Conservation (phyloP, 2,888 invertebrate species). For the Tipula vernalis region DNA sequence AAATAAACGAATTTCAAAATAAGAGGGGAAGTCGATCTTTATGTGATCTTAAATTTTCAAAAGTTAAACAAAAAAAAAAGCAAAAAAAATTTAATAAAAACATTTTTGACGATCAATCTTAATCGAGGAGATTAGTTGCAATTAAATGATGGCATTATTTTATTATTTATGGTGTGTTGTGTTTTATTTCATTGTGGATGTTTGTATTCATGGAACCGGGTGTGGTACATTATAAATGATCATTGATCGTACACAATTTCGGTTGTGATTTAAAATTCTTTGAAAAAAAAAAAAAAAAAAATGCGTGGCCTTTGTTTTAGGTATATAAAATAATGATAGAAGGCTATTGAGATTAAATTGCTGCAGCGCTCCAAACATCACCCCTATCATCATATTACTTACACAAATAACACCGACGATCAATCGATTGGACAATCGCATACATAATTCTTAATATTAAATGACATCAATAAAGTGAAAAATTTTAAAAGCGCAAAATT, state of each 20-base stretch:
- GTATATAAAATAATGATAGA: not conserved
- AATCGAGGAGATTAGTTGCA: not conserved
- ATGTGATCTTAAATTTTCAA: not conserved
- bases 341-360: not conserved
- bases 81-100: not conserved
- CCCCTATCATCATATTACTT: not conserved
- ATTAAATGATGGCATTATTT: not conserved
- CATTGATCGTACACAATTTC: not conserved
- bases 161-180: not conserved
- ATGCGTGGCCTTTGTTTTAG: too few species aligned
- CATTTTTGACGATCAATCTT: not conserved
- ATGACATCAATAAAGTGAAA: not conserved
- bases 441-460: not conserved
- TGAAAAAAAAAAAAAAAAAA: too few species aligned
- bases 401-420: too few species aligned
- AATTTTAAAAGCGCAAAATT: not conserved
- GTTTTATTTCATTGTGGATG: not conserved
- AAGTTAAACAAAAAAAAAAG: not conserved
- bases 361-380: not conserved
- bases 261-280: not conserved
- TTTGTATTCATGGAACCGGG: not conserved
- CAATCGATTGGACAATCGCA: too few species aligned
- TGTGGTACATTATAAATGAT: not conserved
- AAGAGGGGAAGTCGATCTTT: not conserved
- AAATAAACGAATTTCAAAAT: not conserved